Evolutionary conservation across 2,797 vertebrate genomes (phyloP).

Genomic region (Esox lucius): DNA sequence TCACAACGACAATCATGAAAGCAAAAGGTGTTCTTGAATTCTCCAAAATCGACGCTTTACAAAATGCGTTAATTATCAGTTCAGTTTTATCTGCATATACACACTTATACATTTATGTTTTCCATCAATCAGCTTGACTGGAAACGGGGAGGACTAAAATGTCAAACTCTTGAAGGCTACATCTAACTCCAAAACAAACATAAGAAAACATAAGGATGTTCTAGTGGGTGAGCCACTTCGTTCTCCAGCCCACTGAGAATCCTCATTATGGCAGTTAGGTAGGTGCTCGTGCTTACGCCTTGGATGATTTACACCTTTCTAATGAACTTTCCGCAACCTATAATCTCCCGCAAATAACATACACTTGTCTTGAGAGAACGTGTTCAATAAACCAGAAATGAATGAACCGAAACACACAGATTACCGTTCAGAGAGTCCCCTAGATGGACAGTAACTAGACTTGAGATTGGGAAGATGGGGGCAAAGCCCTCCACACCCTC

Average conservation of each 20-base stretch:
- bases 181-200: not conserved
- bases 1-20: no score
- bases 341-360: constrained; percentile 93
- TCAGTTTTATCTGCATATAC: no score
- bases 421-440: no score
- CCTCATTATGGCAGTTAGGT: constrained; percentile 91
- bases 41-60: no score
- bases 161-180: not conserved
- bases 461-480: constrained; percentile 65
- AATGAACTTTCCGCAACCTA: constrained; percentile 79
- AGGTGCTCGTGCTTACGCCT: constrained; percentile 85
- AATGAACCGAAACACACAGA: no score
- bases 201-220: not conserved
- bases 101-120: no score
- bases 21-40: no score
- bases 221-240: constrained; percentile 49
- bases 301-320: constrained; percentile 91
- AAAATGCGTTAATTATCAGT: no score
- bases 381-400: constrained; percentile 81
- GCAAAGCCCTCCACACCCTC: constrained; percentile 38
- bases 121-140: not conserved
- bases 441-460: constrained; percentile 54
- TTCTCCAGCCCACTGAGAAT: constrained; percentile 77
- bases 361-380: constrained; percentile 87
- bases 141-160: not conserved